phyloP scores from a whole-genome alignment of 2,888 invertebrate genomes.

The Drosophila bunnanda region DNA sequence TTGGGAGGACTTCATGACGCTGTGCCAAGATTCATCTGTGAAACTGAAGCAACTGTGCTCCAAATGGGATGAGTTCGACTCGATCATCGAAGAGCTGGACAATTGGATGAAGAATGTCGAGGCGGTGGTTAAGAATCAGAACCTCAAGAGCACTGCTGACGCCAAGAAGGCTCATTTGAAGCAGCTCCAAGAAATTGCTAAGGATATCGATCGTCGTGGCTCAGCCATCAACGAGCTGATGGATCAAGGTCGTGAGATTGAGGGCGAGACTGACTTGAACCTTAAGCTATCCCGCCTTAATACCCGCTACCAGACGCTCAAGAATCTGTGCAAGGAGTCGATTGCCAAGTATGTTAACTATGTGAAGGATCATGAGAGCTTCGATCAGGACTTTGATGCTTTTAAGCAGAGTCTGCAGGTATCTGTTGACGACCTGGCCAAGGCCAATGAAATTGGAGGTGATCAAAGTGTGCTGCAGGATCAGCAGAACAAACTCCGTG shows the following conservation, averaged over 20 bases:
- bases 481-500: constrained; percentile 91
- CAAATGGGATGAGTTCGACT: constrained; percentile 93
- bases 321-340: constrained; percentile 92
- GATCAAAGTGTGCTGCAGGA: constrained; percentile 93
- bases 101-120: constrained; percentile 95
- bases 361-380: constrained; percentile 93
- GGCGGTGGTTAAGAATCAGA: constrained; percentile 93
- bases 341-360: constrained; percentile 93
- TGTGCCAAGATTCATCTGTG: constrained; percentile 89
- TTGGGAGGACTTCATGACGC: constrained; percentile 90
- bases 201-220: constrained; percentile 89
- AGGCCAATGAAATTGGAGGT: constrained; percentile 93
- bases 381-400: constrained; percentile 90
- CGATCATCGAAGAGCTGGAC: constrained; percentile 90
- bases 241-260: constrained; percentile 89
- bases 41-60: constrained; percentile 91
- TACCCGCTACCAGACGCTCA: constrained; percentile 92
- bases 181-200: constrained; percentile 90
- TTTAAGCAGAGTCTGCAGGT: constrained; percentile 91
- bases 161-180: constrained; percentile 92
- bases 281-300: constrained; percentile 91
- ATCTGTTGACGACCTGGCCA: constrained; percentile 89
- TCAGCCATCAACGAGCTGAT: constrained; percentile 89
- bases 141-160: constrained; percentile 93
- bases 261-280: constrained; percentile 90